These are phyloP conservation scores for Polia nebulosa DNA, from an alignment of 2,888 invertebrate genomes.

Conservation along the genomic window DNA sequence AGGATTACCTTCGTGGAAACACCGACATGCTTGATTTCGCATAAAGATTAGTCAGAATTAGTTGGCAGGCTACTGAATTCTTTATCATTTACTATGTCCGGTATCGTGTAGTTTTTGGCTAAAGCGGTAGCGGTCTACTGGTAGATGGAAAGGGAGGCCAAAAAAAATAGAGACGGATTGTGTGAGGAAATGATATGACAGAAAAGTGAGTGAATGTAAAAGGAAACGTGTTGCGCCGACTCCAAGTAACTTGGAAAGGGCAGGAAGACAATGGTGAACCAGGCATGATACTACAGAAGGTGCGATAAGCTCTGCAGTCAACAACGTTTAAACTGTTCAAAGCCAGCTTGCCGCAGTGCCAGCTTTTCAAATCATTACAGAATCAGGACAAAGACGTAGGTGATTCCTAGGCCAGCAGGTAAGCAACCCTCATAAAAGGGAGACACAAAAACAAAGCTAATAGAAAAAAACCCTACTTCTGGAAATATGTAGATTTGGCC, in stretches of 20 bases:
- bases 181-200: neutral
- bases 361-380: neutral
- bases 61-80: slow-evolving; percentile 12
- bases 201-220: neutral
- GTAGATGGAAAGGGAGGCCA: neutral
- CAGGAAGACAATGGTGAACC: neutral
- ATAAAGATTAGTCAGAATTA: slow-evolving; percentile 25
- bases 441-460: neutral
- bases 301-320: too few species aligned
- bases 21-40: slow-evolving; percentile 16
- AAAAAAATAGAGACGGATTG: neutral
- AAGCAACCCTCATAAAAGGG: too few species aligned
- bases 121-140: neutral
- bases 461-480: neutral
- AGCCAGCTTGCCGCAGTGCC: too few species aligned
- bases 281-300: neutral
- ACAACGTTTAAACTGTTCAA: too few species aligned
- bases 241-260: neutral
- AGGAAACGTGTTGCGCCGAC: neutral
- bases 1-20: slow-evolving; percentile 24
- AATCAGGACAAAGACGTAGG: neutral
- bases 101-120: neutral
- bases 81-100: slow-evolving; percentile 3
- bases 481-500: neutral
- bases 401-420: neutral